Conservation (phyloP, 2,888 invertebrate species). For the Ethmia dodecea region DNA sequence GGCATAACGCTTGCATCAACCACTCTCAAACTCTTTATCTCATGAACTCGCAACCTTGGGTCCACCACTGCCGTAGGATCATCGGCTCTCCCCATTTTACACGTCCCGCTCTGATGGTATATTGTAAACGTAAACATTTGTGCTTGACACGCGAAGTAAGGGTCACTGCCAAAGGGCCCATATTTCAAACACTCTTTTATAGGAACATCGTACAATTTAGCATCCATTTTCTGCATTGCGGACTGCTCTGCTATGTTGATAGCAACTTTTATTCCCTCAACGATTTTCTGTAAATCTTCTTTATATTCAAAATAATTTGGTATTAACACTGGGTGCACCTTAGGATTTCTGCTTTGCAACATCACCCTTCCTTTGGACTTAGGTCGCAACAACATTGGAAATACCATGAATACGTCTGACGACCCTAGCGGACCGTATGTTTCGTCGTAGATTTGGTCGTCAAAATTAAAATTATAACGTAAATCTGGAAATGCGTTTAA, state of each 20-base stretch:
- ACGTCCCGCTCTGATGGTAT: constrained; percentile 82
- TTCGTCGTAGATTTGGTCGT: constrained; percentile 54
- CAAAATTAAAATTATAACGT: constrained; percentile 74
- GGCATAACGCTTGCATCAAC: constrained; percentile 90
- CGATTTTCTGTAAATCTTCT: constrained; percentile 80
- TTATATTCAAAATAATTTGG: constrained; percentile 85
- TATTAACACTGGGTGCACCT: constrained; percentile 83
- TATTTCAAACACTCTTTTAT: constrained; percentile 78
- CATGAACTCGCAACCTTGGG: constrained; percentile 79
- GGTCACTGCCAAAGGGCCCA: constrained; percentile 79
- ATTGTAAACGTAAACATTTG: constrained; percentile 83
- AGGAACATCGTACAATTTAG: constrained; percentile 77
- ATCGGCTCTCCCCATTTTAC: constrained; percentile 79
- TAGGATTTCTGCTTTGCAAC: constrained; percentile 84
- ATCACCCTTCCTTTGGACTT: constrained; percentile 82
- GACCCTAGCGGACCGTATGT: constrained; percentile 57
- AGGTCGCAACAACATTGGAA: constrained; percentile 85
- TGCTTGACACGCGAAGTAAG: constrained; percentile 83
- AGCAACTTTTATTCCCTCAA: constrained; percentile 80
- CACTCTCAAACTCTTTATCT: constrained; percentile 82
- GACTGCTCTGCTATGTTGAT: constrained; percentile 77
- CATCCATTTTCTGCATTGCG: constrained; percentile 76
- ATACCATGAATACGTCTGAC: constrained; percentile 70
- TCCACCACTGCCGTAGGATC: constrained; percentile 82
- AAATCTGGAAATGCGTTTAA: constrained; percentile 65